phyloP scores from a whole-genome alignment of 2,888 invertebrate genomes.

The Pseudococcus viburni region DNA sequence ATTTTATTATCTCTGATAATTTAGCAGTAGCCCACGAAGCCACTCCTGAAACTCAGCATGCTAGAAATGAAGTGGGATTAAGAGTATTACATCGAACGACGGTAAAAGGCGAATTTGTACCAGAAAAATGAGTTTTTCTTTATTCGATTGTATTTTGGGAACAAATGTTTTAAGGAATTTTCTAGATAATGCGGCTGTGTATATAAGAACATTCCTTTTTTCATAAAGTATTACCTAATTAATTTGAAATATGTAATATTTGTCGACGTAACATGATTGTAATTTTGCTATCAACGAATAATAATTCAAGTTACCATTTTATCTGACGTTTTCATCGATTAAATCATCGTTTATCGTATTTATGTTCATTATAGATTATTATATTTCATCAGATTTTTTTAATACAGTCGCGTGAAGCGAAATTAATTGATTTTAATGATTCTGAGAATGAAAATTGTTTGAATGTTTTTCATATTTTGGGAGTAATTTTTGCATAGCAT shows the following conservation, averaged over 20 bases:
- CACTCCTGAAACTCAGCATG: conserved; percentile 69
- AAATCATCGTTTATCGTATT: neutral
- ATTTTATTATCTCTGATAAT: conserved; percentile 70
- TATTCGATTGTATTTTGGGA: conserved; percentile 8
- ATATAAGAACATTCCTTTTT: conserved; percentile 13
- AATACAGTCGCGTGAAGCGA: no score
- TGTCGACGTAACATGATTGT: neutral
- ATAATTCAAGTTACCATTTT: conserved; percentile 6
- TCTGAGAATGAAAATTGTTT: no score
- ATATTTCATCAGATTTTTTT: no score
- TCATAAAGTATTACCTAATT: neutral
- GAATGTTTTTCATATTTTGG: no score
- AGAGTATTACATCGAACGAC: conserved; percentile 70
- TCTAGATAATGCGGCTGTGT: conserved; percentile 11
- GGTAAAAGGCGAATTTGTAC: conserved; percentile 69
- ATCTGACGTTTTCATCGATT: neutral
- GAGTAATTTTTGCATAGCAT: no score
- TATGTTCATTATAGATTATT: neutral
- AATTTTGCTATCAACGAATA: neutral
- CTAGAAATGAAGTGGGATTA: conserved; percentile 69
- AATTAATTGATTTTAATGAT: no score
- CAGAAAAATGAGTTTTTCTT: conserved; percentile 67
- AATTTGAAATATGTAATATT: neutral
- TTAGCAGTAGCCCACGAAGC: conserved; percentile 70
- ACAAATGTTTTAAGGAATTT: conserved; percentile 32